Percentiles rank a stretch among this genome's conserved stretches.
Conservation (phyloP, 2,113 vertebrate species). For the Hippoglossus stenolepis region DNA sequence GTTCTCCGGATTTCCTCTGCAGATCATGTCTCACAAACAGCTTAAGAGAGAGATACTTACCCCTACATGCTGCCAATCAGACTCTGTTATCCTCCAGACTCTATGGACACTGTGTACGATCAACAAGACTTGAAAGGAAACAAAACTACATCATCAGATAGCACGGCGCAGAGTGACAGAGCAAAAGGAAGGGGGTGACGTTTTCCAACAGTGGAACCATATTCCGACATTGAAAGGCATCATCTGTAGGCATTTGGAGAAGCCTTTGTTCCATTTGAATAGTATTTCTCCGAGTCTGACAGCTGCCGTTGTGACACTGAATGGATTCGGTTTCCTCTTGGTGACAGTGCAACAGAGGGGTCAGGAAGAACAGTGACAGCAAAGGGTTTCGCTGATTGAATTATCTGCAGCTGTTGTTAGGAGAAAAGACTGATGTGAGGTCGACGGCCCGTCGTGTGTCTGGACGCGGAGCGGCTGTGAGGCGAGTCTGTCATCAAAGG, state of each 20-base stretch:
- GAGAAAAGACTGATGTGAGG: slow-evolving; percentile 21
- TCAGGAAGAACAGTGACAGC: slow-evolving; percentile 58
- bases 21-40: too few species aligned
- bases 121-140: not conserved
- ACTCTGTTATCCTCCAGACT: too few species aligned
- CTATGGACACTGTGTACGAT: not conserved
- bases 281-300: slow-evolving; percentile 47
- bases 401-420: slow-evolving; percentile 48
- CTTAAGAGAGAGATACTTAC: too few species aligned
- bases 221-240: slow-evolving; percentile 44
- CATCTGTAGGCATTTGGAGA: slow-evolving; percentile 37
- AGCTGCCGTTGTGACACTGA: slow-evolving; percentile 49
- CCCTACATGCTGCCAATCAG: too few species aligned
- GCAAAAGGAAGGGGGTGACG: not conserved
- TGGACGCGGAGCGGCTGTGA: not conserved
- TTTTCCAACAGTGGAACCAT: not conserved
- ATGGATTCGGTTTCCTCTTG: slow-evolving; percentile 48
- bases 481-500: slow-evolving; percentile 14
- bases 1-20: too few species aligned
- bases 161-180: not conserved
- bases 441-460: not conserved
- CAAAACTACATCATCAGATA: not conserved
- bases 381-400: slow-evolving; percentile 54
- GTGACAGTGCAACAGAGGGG: slow-evolving; percentile 53
- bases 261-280: slow-evolving; percentile 53